Conservation (phyloP, 2,888 invertebrate species). For the Mythimna vitellina region DNA sequence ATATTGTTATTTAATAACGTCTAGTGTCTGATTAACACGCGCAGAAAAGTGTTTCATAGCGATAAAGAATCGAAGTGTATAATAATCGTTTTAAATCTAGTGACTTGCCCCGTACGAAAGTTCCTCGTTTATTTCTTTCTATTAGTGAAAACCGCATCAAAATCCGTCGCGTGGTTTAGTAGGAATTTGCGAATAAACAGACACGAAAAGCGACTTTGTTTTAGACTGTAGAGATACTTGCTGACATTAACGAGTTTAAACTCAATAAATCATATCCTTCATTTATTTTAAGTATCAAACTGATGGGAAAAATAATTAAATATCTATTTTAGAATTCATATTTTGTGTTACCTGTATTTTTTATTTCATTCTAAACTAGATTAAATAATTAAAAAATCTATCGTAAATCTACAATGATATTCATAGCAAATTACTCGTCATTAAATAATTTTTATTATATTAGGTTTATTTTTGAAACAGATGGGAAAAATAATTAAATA, state of each 20-base stretch:
- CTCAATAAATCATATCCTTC: slow-evolving; percentile 18
- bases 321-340: background rate
- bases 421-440: too few species aligned
- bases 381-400: slow-evolving; percentile 4
- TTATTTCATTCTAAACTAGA: slow-evolving; percentile 13
- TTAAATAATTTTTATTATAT: too few species aligned
- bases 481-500: background rate
- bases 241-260: background rate
- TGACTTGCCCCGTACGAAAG: too few species aligned
- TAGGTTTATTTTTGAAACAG: background rate
- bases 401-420: background rate
- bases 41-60: background rate
- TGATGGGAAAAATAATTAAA: background rate
- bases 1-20: too few species aligned
- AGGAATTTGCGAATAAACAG: too few species aligned
- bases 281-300: slow-evolving; percentile 12
- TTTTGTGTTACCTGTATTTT: slow-evolving; percentile 11
- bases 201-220: too few species aligned
- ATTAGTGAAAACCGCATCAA: too few species aligned
- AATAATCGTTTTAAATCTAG: slow-evolving; percentile 3
- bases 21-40: too few species aligned
- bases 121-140: too few species aligned
- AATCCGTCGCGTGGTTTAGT: too few species aligned
- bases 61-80: background rate
- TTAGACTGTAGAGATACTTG: background rate